Conservation (phyloP, 2,113 vertebrate genomes). For the Abramis brama region DNA sequence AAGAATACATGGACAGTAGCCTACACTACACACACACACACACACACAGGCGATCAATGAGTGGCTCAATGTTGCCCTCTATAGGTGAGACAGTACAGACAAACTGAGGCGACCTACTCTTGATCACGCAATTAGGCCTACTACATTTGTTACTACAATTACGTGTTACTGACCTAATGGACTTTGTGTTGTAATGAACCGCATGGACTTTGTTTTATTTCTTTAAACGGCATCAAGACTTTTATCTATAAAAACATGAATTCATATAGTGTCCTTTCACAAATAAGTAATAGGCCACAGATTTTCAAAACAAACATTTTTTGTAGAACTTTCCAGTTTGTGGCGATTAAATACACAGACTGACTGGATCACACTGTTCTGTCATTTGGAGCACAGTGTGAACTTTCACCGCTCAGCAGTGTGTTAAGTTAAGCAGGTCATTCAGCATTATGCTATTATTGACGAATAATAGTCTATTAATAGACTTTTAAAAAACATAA, state of each 20-base stretch:
- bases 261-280: constrained; percentile 4
- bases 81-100: background rate
- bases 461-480: background rate
- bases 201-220: background rate
- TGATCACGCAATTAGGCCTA: background rate
- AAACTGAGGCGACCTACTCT: background rate
- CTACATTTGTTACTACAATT: background rate
- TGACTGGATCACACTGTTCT: constrained; percentile 3
- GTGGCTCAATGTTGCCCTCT: background rate
- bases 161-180: background rate
- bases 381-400: background rate
- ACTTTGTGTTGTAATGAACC: background rate
- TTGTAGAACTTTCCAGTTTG: background rate
- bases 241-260: background rate
- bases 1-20: too few relatives aligned
- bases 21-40: too few relatives aligned
- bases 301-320: constrained; percentile 6
- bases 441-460: background rate
- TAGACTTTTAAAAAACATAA: background rate
- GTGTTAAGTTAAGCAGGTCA: background rate
- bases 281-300: background rate
- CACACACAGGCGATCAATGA: background rate
- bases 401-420: background rate
- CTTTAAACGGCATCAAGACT: background rate
- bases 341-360: background rate